Conservation (phyloP, 2,113 vertebrate species). For the Eubucco bourcierii region DNA sequence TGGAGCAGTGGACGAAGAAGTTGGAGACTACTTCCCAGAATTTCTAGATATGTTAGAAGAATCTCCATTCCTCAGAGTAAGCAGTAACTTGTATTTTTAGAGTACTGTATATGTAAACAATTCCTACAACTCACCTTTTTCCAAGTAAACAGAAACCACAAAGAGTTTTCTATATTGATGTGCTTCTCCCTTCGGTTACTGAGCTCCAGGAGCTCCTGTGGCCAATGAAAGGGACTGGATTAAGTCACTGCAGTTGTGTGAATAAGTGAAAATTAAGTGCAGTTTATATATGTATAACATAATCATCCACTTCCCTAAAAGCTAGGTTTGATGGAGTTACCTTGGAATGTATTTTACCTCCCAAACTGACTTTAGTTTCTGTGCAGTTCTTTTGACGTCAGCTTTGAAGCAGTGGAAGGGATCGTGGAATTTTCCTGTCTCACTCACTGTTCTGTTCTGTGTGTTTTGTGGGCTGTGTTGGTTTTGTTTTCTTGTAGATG, state of each 20-base stretch:
- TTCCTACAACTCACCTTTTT: neutral
- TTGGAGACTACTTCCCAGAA: slow-evolving; percentile 96
- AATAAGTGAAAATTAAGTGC: neutral
- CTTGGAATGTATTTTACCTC: neutral
- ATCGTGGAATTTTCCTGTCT: neutral
- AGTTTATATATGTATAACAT: neutral
- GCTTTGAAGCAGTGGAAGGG: neutral
- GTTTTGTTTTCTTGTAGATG: slow-evolving; percentile 80
- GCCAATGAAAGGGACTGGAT: neutral
- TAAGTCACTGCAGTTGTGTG: neutral
- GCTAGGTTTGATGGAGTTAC: neutral
- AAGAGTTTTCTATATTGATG: neutral
- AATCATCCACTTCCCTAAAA: neutral
- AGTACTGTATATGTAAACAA: neutral
- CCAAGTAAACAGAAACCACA: neutral
- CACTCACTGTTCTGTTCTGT: slow-evolving; percentile 38
- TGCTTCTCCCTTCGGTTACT: neutral
- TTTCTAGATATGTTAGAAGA: slow-evolving; percentile 98
- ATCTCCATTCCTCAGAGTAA: slow-evolving; percentile 95
- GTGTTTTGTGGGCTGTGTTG: slow-evolving; percentile 60
- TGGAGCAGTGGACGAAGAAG: slow-evolving; percentile 96
- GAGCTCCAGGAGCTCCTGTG: neutral
- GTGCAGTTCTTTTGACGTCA: neutral
- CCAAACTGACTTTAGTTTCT: neutral
- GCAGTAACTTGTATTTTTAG: slow-evolving; percentile 10